Evolutionary conservation across 2,797 vertebrate genomes (phyloP), one percentile per base, ranked within the genome.

Genomic region (Taeniopygia guttata): DNA sequence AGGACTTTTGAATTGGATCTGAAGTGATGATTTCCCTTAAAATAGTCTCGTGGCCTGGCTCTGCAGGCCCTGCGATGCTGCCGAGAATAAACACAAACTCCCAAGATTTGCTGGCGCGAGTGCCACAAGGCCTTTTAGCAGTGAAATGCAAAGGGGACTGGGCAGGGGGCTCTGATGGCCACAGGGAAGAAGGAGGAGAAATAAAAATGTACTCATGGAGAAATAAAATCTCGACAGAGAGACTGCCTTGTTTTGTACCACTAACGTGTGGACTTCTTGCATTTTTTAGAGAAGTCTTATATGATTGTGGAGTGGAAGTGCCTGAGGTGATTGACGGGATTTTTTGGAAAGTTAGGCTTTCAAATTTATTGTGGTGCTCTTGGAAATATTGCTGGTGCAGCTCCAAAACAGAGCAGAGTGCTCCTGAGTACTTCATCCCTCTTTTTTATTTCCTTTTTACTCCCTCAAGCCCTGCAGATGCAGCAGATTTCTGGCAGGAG

Each of bases 401-500:
- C 85, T 76, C 43, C 4, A 2, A 27, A 42, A 4, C 2, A 15
- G 72, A 84, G 78, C 81, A 60, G 81, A 89, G 72, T 75, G 80
- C 76, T 95, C 48, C 59, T 1, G 8, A 92, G 75, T 9, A 42
- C 84, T 56, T 27, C 80, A 34, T 78, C 52, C 67, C 72, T 87
- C 64, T 73, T 70, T 43, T 68, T 79, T 89, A 59, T 89, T 94
- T 87, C 63, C 77, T 32, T 90, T 87, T 60, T 25, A 70, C 77
- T 86, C 70, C 60, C 60, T 81, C 18, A 2, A 95, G 87, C 92
- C 92, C 84, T 94, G 92, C 87, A 91, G 87, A 87, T 38, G 91
- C 92, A 96, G 90, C 94, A 93, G 46, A 84, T 87, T 86, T 84
- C 83, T 93, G 90, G 84, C 88, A 90, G 80, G 20, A 68, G 86